Conservation (phyloP, 2,888 invertebrate genomes). For the Phasia obesa region DNA sequence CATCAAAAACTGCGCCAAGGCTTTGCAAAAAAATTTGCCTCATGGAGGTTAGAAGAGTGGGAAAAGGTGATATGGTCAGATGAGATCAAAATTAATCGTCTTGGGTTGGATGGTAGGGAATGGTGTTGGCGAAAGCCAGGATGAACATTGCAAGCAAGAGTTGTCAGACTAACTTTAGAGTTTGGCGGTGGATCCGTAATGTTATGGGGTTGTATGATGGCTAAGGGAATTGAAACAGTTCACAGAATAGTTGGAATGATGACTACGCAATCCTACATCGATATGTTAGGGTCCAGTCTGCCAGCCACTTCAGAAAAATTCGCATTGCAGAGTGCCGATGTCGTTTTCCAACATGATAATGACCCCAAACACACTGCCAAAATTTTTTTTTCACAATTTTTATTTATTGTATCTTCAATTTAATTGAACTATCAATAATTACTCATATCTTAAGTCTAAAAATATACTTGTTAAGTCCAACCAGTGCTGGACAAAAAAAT, state of each 20-base stretch:
- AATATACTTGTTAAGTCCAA: too few species aligned
- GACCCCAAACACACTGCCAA: too few species aligned
- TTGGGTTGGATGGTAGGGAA: too few species aligned
- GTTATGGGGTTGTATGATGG: slow-evolving; percentile 15
- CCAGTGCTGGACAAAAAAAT: too few species aligned
- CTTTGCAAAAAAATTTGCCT: slow-evolving; percentile 1
- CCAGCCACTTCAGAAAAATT: slow-evolving; percentile 1
- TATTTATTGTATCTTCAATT: too few species aligned
- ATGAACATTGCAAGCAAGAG: not conserved
- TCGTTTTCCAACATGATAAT: not conserved
- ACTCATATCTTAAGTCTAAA: too few species aligned
- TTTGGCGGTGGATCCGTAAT: slow-evolving; percentile 4
- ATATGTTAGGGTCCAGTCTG: slow-evolving; percentile 6
- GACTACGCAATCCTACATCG: slow-evolving; percentile 7
- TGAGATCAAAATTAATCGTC: too few species aligned
- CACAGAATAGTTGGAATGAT: slow-evolving; percentile 11
- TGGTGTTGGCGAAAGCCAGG: too few species aligned
- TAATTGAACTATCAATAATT: too few species aligned
- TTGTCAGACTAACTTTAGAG: slow-evolving; percentile 10
- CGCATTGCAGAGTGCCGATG: not conserved
- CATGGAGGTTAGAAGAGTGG: not conserved
- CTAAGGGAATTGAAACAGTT: slow-evolving; percentile 2
- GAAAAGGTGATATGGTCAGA: too few species aligned
- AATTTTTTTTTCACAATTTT: too few species aligned
- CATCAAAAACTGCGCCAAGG: not conserved